Evolutionary conservation across 2,888 invertebrate genomes (phyloP), one percentile per base, ranked within the genome.

Genomic region (Coelinius sp.): DNA sequence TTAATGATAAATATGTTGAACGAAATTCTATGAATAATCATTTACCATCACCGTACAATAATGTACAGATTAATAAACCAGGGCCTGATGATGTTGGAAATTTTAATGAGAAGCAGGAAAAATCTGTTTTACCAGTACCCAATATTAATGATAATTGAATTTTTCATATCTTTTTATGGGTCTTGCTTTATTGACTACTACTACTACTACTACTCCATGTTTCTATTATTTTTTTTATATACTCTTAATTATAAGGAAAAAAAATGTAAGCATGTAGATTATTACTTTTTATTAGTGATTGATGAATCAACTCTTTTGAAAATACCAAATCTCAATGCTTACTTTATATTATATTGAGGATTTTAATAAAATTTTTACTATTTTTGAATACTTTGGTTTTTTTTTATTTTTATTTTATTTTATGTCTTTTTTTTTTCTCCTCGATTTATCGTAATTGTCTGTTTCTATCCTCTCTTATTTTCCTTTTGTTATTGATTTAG

Each of bases 291-390:
- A n/a, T 41, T 41, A n/a, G 41, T 41, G n/a, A n/a, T 41, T 41
- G n/a, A 2, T n/a, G n/a, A 3, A 41, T 41, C n/a, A 8, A 35
- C 2, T 44, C 35, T 17, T 17, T 31, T 69, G 73, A 77, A 73
- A 81, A 81, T 81, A 82, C n/a, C n/a, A n/a, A n/a, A n/a, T 83
- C 82, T 81, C 82, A 84, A 84, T 84, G 84, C 63, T 68, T 79
- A 70, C 77, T 83, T 76, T 81, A 79, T 85, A 83, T 85, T 84
- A 82, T 78, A 82, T 76, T 73, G 81, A 41, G 20, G 31, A 66
- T 59, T 78, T 84, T 82, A 85, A 85, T 84, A 85, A 85, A 76
- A 85, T 79, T 82, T 80, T 84, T 85, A 83, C 84, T 83, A 84
- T 84, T 85, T 85, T 83, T 79, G 84, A 76, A 75, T 73, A 82